Evolutionary conservation across 2,888 invertebrate genomes (phyloP), one percentile per base, ranked within the genome.

Genomic region (Phalangium opilio): DNA sequence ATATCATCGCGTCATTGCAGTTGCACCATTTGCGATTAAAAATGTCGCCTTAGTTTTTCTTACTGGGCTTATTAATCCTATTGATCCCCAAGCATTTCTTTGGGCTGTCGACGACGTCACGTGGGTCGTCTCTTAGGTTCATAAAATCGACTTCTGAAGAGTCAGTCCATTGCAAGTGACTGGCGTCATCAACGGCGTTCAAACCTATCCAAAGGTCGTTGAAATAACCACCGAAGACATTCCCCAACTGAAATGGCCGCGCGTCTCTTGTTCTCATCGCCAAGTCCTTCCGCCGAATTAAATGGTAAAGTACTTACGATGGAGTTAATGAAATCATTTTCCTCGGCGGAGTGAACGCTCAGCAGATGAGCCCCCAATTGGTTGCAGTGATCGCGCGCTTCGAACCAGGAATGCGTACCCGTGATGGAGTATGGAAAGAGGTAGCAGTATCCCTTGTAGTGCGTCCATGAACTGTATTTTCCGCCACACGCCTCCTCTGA

Each of bases 151-250:
- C 49, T 8, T 17, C 17, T 3, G 49, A 17, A 4, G 21, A 48
- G 41, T 52, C 51, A 4, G 49, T 36, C 51, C 51, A 52, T 3
- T 42, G 34, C 5, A 41, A 41, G 14, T 38, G 42, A 12, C 40
- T 18, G n/a, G 49, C 44, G 15, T 43, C 47, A 4, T 27, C 47
- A 1, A 49, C 20, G 3, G 41, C 35, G 17, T 45, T 49, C 3
- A 49, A 15, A 18, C 51, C 51, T 12, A 49, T 52, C 51, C 51
- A 52, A 2, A 41, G 20, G 21, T 49, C 33, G 14, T 36, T 45
- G 1, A 48, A 43, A 17, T 42, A 44, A 8, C 43, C 19, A 5
- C 48, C 41, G 10, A 27, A 27, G 4, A 27, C 27, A 8, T 27
- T 27, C 5, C 27, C 27, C 27, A 27, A 27, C 27, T 27, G 27